phyloP scores from a whole-genome alignment of 1,140 invertebrate species.

The Ostrea edulis region DNA sequence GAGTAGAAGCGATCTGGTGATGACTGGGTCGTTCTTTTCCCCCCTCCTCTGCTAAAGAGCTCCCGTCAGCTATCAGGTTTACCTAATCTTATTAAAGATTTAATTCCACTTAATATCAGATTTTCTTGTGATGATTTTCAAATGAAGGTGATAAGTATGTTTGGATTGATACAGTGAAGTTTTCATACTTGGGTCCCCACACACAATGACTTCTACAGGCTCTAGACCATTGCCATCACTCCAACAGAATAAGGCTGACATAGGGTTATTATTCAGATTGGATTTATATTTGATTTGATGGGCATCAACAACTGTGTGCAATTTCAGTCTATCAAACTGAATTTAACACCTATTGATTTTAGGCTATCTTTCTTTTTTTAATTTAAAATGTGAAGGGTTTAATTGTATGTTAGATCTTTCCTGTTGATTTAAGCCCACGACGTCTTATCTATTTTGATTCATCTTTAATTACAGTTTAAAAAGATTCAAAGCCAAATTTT shows the following conservation, averaged over 20 bases:
- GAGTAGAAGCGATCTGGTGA: neutral
- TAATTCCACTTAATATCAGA: constrained; percentile 38
- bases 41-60: neutral
- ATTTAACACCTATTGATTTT: constrained; percentile 36
- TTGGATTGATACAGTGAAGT: constrained; percentile 21
- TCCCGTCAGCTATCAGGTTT: constrained; percentile 3
- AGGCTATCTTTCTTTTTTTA: neutral
- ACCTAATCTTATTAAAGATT: constrained; percentile 31
- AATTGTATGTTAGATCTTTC: neutral
- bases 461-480: constrained; percentile 31
- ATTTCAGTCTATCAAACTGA: constrained; percentile 25
- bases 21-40: neutral
- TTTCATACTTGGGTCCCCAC: constrained; percentile 31
- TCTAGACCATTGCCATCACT: neutral
- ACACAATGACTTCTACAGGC: neutral
- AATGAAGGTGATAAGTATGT: constrained; percentile 30
- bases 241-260: neutral
- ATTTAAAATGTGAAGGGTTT: neutral
- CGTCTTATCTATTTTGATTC: constrained; percentile 23
- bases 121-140: constrained; percentile 37
- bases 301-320: constrained; percentile 8
- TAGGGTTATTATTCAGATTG: constrained; percentile 19
- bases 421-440: neutral
- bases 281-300: constrained; percentile 27
- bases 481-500: neutral